phyloP scores from a whole-genome alignment of 2,888 invertebrate genomes.

The Lepas anatifera region DNA sequence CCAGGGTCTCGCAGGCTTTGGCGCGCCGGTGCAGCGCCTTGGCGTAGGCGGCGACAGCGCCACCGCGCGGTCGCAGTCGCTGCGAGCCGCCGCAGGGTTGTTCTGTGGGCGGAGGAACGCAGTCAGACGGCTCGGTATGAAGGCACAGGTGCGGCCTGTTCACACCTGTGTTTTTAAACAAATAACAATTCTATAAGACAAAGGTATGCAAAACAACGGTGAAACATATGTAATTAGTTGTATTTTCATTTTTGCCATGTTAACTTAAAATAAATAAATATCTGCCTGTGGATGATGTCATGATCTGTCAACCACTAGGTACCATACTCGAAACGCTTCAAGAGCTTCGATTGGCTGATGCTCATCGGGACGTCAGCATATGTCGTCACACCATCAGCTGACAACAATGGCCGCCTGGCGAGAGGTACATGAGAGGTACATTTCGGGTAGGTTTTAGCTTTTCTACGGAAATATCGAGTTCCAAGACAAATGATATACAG shows the following conservation, averaged over 20 bases:
- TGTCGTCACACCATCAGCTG: too few relatives aligned
- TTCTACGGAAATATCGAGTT: too few relatives aligned
- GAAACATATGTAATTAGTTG: not conserved
- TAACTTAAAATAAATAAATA: too few relatives aligned
- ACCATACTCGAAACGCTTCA: too few relatives aligned
- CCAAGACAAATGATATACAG: too few relatives aligned
- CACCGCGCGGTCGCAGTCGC: constrained; percentile 38
- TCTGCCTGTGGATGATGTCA: too few relatives aligned
- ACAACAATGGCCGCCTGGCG: too few relatives aligned
- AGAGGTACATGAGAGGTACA: too few relatives aligned
- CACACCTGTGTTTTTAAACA: not conserved
- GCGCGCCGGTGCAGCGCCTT: constrained; percentile 28
- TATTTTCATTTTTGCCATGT: not conserved
- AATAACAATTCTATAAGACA: not conserved
- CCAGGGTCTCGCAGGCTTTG: constrained; percentile 52
- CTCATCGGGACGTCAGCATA: too few relatives aligned
- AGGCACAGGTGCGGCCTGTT: not conserved
- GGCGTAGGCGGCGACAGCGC: constrained; percentile 33
- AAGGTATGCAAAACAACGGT: not conserved
- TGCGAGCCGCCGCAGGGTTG: constrained; percentile 43
- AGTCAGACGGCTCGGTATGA: not conserved
- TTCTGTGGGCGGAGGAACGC: constrained; percentile 34
- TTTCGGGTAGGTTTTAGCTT: too few relatives aligned
- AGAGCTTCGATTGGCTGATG: too few relatives aligned
- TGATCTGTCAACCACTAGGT: too few relatives aligned